Evolutionary conservation across 2,797 vertebrate genomes (phyloP).

Genomic region (Craterocephalus amniculus): DNA sequence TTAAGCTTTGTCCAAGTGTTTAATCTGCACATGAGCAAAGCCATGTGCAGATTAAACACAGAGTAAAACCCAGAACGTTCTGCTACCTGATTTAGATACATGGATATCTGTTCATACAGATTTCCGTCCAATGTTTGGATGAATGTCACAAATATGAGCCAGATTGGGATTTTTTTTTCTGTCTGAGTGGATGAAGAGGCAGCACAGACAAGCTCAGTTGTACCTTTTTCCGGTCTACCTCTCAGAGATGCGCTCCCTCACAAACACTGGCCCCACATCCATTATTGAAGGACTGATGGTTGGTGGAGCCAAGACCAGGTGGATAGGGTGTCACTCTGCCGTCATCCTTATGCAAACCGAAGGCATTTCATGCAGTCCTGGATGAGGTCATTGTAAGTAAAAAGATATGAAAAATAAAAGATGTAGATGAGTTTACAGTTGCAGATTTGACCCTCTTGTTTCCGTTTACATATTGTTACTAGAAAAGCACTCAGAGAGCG

Average conservation of each 20-base stretch:
- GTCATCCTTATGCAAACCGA: constrained; percentile 67
- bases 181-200: neutral
- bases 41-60: too few species aligned
- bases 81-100: neutral
- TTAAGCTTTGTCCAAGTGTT: neutral
- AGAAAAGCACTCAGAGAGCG: too few species aligned
- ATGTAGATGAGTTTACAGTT: constrained; percentile 19
- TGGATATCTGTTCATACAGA: neutral
- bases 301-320: constrained; percentile 40
- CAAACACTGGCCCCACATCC: constrained; percentile 60
- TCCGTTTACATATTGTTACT: neutral
- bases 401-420: constrained; percentile 1
- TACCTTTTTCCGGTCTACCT: constrained; percentile 36
- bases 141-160: neutral
- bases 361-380: constrained; percentile 52
- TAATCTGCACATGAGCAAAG: neutral
- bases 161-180: neutral
- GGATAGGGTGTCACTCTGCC: constrained; percentile 62
- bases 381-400: constrained; percentile 60
- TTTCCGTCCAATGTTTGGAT: neutral
- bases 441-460: neutral
- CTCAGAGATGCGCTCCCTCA: constrained; percentile 45
- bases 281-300: constrained; percentile 71
- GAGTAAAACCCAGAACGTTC: neutral
- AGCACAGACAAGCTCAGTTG: constrained; percentile 31